phyloP scores from a whole-genome alignment of 1,140 invertebrate species.

The Zaprionus ornatus region DNA sequence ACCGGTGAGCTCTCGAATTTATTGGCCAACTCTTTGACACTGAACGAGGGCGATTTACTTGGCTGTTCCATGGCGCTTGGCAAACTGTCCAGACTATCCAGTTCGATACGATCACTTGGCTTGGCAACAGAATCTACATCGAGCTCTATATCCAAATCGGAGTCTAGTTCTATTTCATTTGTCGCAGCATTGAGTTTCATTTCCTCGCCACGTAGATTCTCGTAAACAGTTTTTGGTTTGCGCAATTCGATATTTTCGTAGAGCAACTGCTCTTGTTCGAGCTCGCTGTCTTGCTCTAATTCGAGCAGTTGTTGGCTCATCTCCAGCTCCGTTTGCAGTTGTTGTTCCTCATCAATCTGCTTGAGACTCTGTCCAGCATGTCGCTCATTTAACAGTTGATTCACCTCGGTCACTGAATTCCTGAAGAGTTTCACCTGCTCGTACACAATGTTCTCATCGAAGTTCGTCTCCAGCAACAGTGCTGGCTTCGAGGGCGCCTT shows the following conservation, averaged over 20 bases:
- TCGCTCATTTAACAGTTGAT: slow-evolving; percentile 85
- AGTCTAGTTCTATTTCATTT: slow-evolving; percentile 21
- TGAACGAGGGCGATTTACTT: slow-evolving; percentile 81
- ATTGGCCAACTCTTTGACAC: slow-evolving; percentile 86
- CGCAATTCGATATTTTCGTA: slow-evolving; percentile 83
- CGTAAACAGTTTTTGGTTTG: slow-evolving; percentile 84
- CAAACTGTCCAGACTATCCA: slow-evolving; percentile 79
- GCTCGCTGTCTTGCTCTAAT: slow-evolving; percentile 47
- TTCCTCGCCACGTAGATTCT: slow-evolving; percentile 84
- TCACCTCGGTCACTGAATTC: slow-evolving; percentile 90
- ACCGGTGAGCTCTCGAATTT: slow-evolving; percentile 86
- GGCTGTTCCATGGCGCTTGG: slow-evolving; percentile 44
- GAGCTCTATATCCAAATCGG: slow-evolving; percentile 23
- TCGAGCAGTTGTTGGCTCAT: slow-evolving; percentile 69
- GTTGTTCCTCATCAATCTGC: slow-evolving; percentile 70
- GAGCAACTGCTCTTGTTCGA: slow-evolving; percentile 45
- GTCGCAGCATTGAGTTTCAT: slow-evolving; percentile 63
- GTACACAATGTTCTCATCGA: slow-evolving; percentile 86
- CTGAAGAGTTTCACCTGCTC: slow-evolving; percentile 90
- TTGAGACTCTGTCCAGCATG: slow-evolving; percentile 54
- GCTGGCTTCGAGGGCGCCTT: slow-evolving; percentile 48
- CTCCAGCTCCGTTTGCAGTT: slow-evolving; percentile 69
- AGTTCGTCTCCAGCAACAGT: slow-evolving; percentile 74
- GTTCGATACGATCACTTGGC: slow-evolving; percentile 65
- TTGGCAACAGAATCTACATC: slow-evolving; percentile 27